Conservation (phyloP, 2,888 invertebrate species). For the Drosophila pullipes region DNA sequence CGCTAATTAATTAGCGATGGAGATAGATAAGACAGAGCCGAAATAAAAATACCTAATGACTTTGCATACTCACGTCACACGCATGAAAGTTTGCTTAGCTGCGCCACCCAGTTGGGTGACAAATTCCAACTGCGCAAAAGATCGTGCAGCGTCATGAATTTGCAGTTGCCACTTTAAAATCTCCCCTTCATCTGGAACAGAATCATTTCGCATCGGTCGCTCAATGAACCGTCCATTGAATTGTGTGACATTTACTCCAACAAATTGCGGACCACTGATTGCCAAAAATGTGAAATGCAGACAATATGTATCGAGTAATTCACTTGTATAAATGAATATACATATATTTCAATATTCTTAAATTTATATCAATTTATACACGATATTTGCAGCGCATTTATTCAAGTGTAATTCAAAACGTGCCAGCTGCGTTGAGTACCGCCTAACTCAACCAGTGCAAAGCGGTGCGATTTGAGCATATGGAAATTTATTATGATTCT, state of each 20-base stretch:
- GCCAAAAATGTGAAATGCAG: constrained; percentile 64
- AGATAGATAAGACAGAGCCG: constrained; percentile 49
- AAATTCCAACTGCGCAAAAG: constrained; percentile 56
- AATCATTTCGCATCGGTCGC: constrained; percentile 20
- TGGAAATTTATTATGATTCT: constrained; percentile 41
- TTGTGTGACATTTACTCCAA: constrained; percentile 40
- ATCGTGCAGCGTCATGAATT: constrained; percentile 28
- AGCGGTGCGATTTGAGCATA: constrained; percentile 42
- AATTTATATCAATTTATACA: constrained; percentile 75
- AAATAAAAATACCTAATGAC: constrained; percentile 14
- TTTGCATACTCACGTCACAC: constrained; percentile 13
- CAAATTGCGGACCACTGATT: constrained; percentile 60
- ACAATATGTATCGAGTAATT: constrained; percentile 24
- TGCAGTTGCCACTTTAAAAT: constrained; percentile 3
- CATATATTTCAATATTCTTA: constrained; percentile 20
- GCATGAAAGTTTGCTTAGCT: constrained; percentile 10
- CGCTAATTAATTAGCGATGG: constrained; percentile 70
- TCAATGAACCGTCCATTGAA: constrained; percentile 67
- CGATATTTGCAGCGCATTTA: constrained; percentile 64
- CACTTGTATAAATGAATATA: constrained; percentile 5
- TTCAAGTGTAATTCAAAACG: constrained; percentile 65
- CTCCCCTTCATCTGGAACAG: background rate
- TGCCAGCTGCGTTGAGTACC: constrained; percentile 54
- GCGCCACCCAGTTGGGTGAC: background rate
- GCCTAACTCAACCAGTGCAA: constrained; percentile 56